These are phyloP conservation scores for Coremacera marginata DNA, from an alignment of 2,888 invertebrate species.

Conservation along the genomic window DNA sequence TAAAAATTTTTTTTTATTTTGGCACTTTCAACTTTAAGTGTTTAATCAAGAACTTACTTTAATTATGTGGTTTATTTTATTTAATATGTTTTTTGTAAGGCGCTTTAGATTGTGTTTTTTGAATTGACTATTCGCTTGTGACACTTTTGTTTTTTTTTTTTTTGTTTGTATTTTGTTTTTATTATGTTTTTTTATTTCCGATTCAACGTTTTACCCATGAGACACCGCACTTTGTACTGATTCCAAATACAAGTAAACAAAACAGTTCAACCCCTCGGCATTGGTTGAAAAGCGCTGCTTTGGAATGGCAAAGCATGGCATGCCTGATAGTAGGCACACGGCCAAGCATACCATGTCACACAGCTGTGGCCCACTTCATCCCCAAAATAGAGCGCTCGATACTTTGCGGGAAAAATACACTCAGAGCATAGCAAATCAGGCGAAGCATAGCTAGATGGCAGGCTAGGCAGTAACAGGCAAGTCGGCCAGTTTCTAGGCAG, in stretches of 20 bases:
- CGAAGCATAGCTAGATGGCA: too few relatives aligned
- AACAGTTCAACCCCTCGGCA: constrained; percentile 61
- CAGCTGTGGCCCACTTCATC: constrained; percentile 18
- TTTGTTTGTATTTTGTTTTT: constrained; percentile 43
- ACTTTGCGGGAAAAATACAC: constrained; percentile 19
- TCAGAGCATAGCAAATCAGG: not conserved
- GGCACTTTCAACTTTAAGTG: not conserved
- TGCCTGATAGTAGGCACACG: too few relatives aligned
- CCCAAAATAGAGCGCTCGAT: constrained; percentile 37
- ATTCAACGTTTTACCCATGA: constrained; percentile 54
- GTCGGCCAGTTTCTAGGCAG: too few relatives aligned
- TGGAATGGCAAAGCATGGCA: constrained; percentile 41
- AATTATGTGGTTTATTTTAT: constrained; percentile 4
- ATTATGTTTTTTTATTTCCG: constrained; percentile 48
- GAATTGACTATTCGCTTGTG: constrained; percentile 31
- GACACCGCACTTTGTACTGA: constrained; percentile 60
- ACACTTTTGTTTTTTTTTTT: constrained; percentile 18
- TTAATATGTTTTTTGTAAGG: not conserved
- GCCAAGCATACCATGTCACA: too few relatives aligned
- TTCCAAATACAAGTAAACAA: constrained; percentile 60
- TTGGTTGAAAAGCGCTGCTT: constrained; percentile 37
- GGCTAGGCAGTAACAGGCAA: too few relatives aligned
- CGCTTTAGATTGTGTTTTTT: constrained; percentile 7
- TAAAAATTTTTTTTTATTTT: not conserved
- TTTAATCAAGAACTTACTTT: constrained; percentile 19